These are phyloP conservation scores for Enteromius argenteus DNA, from an alignment of 2,797 vertebrate species.

Conservation along the genomic window DNA sequence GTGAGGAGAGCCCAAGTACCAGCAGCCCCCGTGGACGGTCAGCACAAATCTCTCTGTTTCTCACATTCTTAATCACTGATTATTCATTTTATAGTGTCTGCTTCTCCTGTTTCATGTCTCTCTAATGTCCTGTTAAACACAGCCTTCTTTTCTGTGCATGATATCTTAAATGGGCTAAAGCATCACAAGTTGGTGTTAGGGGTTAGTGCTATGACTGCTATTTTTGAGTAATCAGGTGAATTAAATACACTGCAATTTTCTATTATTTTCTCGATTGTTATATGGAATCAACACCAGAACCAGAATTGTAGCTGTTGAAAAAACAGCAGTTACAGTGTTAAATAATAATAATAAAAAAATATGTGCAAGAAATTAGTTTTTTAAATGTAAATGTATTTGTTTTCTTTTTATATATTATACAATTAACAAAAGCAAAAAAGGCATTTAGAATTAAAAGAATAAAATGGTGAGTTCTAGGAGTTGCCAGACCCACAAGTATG, in stretches of 20 bases:
- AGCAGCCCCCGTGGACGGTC: constrained; percentile 70
- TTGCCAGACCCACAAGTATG: background rate
- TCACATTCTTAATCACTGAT: background rate
- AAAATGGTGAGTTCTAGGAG: background rate
- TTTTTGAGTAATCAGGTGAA: background rate
- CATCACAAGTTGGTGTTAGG: background rate
- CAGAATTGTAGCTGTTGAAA: background rate
- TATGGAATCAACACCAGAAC: background rate
- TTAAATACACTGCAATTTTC: background rate
- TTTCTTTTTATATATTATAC: no score
- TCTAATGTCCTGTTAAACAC: background rate
- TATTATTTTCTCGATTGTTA: background rate
- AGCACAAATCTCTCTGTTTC: constrained; percentile 6
- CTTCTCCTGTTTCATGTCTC: background rate
- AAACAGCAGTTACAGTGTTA: background rate
- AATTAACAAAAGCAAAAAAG: no score
- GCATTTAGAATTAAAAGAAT: background rate
- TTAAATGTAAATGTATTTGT: no score
- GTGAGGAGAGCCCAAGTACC: constrained; percentile 72
- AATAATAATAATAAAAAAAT: no score
- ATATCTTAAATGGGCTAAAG: background rate
- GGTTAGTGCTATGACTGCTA: background rate
- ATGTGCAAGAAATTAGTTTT: no score
- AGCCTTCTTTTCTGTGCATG: background rate
- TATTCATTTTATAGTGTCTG: background rate